These are phyloP conservation scores for Chionis minor DNA, from an alignment of 2,113 vertebrate species.

Conservation along the genomic window DNA sequence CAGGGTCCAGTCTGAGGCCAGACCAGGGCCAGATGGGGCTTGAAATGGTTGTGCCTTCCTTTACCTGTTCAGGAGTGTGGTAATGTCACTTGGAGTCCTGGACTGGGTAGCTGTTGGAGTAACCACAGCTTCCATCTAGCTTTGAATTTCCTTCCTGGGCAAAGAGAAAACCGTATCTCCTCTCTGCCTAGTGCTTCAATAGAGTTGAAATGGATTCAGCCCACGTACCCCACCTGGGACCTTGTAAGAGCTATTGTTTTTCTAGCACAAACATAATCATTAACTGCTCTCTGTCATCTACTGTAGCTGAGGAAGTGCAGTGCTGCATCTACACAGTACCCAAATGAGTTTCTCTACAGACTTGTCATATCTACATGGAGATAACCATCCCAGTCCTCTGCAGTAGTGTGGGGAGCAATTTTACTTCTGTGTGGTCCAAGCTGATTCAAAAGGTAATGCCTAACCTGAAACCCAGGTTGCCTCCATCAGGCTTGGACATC, in stretches of 20 bases:
- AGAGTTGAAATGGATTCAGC: background rate
- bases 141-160: background rate
- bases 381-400: background rate
- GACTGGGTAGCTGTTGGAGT: background rate
- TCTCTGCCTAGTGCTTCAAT: background rate
- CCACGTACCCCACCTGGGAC: background rate
- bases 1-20: background rate
- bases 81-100: background rate
- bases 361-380: background rate
- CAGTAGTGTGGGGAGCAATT: background rate
- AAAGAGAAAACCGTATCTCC: background rate
- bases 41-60: background rate
- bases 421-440: background rate
- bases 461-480: background rate
- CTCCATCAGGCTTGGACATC: background rate
- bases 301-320: background rate
- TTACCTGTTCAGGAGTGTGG: background rate
- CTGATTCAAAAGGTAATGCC: background rate
- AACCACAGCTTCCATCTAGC: background rate
- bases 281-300: background rate
- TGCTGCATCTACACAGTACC: background rate
- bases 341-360: background rate
- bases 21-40: background rate
- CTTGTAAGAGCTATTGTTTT: background rate
- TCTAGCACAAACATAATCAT: background rate